Evolutionary conservation across 2,797 vertebrate genomes (phyloP).

Genomic region (Hirundo rustica): DNA sequence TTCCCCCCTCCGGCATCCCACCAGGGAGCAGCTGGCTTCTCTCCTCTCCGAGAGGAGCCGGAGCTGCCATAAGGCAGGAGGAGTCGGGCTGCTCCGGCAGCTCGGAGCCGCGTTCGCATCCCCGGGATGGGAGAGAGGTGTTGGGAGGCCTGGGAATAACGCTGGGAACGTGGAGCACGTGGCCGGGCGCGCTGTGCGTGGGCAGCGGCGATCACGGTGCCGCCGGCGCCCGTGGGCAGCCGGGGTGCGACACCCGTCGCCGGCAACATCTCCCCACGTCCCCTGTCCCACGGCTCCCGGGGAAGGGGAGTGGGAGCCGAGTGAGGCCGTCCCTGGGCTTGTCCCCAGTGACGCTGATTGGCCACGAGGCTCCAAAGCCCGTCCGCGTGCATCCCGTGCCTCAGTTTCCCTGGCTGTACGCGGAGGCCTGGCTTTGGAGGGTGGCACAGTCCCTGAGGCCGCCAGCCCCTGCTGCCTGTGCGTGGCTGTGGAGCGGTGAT

Average conservation of each 20-base stretch:
- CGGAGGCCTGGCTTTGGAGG: not conserved
- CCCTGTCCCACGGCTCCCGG: rapidly evolving
- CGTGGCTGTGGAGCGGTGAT: rapidly evolving
- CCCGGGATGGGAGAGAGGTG: not conserved
- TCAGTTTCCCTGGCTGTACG: not conserved
- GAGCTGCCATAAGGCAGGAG: not conserved
- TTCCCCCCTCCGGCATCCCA: not conserved
- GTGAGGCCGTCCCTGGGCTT: not conserved
- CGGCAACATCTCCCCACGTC: not conserved
- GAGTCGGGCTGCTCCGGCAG: not conserved
- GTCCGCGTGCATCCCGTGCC: rapidly evolving
- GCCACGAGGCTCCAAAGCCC: not conserved
- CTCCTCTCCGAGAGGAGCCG: rapidly evolving
- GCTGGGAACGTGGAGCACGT: not conserved
- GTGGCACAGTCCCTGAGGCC: not conserved
- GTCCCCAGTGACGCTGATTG: not conserved
- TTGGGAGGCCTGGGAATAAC: not conserved
- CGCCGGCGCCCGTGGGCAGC: not conserved
- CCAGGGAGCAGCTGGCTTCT: not conserved
- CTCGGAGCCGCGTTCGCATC: rapidly evolving
- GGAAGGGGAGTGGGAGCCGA: not conserved
- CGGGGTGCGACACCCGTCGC: not conserved
- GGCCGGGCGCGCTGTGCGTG: not conserved
- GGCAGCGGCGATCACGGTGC: not conserved
- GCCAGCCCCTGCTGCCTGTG: not conserved